Base-by-base conservation (phyloP, 2,797 vertebrate species). In the Gephyroberyx darwinii region DNA sequence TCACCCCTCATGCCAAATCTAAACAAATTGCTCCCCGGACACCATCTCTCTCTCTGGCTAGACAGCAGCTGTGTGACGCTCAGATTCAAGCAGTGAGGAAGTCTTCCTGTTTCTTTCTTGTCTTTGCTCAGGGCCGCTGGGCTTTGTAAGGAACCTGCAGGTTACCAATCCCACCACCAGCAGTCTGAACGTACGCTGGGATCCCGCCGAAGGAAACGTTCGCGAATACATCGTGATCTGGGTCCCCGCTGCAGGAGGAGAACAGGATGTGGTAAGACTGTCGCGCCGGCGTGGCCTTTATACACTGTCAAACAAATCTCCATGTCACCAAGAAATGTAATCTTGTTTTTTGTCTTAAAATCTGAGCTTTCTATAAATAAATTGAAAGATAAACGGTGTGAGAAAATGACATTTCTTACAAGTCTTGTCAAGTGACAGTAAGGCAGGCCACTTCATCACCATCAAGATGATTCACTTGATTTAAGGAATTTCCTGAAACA, bases 121-220 rank as follows among this genome's bases (percentile, higher is more conserved):
- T 75, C 33, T 81, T 26, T 47, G 14, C 16, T 67, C 76, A 99
- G 98, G 92, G 79, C 96, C 96, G 63, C 92, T 98, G 82, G 97
- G 94, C 41, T 95, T 93, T 0, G 96, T 94, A 48, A 95, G 86
- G 87, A 99, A 98, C 85, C 92, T 99, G 56, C 90, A 95, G 80
- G 96, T 98, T 0, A 96, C 94, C 0, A 95, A 99, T 75, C 96
- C 97, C 17, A 97, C 96, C 61, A 96, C 96, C 75, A 98, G 96
- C 88, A 94, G 94, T 17, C 79, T 99, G 71, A 97, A 94, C n/a
- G 91, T 97, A 50, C 95, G 96, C 81, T 99, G 98, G 98, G 96
- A 98, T 22, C 94, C 97, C 0, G 95, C 97, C 0, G 97, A 98
- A 86, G 97, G 97, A 30, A 96, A 75, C 20, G 97, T 97, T 4